Conservation (phyloP, 2,888 invertebrate genomes). For the Metopia argyrocephala region DNA sequence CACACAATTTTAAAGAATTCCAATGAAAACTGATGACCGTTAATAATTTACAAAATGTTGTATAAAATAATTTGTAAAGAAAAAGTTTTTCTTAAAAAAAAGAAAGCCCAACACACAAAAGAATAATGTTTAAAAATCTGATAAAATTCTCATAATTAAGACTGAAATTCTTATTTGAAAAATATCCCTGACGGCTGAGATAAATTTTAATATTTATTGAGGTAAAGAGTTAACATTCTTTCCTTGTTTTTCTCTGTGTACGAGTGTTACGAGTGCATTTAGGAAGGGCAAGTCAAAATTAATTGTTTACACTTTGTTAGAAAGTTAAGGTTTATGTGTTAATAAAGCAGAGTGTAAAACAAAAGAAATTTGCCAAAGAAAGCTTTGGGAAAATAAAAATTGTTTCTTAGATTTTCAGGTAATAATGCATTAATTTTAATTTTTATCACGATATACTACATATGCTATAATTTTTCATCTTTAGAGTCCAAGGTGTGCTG, state of each 20-base stretch:
- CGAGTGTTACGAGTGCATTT: background rate
- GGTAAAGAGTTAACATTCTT: background rate
- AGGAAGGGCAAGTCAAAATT: conserved; percentile 7
- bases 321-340: conserved; percentile 27
- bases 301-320: conserved; percentile 46
- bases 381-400: background rate
- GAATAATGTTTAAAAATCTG: no score
- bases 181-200: no score
- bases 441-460: no score
- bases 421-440: no score
- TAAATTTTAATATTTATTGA: no score
- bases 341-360: conserved; percentile 8
- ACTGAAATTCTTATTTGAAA: no score
- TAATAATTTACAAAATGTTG: conserved; percentile 43
- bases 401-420: no score
- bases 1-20: background rate
- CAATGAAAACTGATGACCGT: conserved; percentile 12
- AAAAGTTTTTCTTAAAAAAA: no score
- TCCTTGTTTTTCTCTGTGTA: background rate
- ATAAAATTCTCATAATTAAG: no score
- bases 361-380: background rate
- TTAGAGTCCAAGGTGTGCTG: no score
- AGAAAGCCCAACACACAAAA: background rate
- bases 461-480: no score
- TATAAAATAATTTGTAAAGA: background rate